Evolutionary conservation across 2,888 invertebrate species (phyloP).

Genomic region (Physocephala rufipes): DNA sequence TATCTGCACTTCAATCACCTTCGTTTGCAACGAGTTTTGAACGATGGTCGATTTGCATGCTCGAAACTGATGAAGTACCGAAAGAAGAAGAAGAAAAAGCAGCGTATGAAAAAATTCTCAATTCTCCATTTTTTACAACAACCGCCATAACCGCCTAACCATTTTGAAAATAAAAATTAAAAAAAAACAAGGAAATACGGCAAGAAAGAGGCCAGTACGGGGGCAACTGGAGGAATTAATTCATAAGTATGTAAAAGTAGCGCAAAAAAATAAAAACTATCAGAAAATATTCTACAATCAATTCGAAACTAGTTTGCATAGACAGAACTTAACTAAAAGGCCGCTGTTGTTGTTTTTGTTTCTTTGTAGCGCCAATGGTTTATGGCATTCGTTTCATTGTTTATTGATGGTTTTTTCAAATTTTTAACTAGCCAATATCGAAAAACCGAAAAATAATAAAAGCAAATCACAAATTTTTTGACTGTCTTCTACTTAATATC

Average conservation of each 20-base stretch:
- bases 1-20: constrained; percentile 27
- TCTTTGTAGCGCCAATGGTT: background rate
- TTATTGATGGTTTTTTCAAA: background rate
- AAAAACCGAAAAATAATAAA: constrained; percentile 50
- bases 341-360: constrained; percentile 16
- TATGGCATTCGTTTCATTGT: constrained; percentile 7
- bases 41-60: background rate
- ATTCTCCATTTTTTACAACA: constrained; percentile 22
- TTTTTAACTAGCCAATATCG: constrained; percentile 36
- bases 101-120: background rate
- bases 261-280: background rate
- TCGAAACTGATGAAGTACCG: background rate
- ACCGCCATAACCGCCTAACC: background rate
- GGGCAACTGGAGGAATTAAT: background rate
- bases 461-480: constrained; percentile 50
- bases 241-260: no score
- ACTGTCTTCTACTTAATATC: constrained; percentile 48
- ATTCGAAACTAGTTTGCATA: constrained; percentile 30
- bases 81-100: background rate
- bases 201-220: background rate
- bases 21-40: constrained; percentile 17
- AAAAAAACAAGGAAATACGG: background rate
- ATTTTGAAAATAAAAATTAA: constrained; percentile 16
- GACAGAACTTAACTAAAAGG: constrained; percentile 18
- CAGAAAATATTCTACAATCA: constrained; percentile 28